Evolutionary conservation across 2,113 vertebrate genomes (phyloP).

Genomic region (Eolophus roseicapilla): DNA sequence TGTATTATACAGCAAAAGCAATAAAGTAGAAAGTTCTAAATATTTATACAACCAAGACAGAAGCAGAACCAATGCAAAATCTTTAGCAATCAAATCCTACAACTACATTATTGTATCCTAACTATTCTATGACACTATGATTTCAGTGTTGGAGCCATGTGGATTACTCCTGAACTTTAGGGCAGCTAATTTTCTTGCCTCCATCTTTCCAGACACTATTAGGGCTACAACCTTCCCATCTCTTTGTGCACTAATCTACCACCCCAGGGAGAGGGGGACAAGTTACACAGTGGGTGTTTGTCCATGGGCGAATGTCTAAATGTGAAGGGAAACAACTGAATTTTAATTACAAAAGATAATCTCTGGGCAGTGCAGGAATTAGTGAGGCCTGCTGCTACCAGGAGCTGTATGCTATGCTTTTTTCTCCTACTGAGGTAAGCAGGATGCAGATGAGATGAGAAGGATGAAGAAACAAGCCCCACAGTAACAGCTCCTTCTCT

Average conservation of each 20-base stretch:
- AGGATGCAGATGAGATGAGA: background rate
- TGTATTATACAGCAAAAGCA: background rate
- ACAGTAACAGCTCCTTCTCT: background rate
- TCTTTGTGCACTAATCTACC: background rate
- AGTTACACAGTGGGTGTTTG: background rate
- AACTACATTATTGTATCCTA: background rate
- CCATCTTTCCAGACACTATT: background rate
- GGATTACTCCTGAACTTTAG: background rate
- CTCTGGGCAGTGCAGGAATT: constrained; percentile 24
- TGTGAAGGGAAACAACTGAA: constrained; percentile 32
- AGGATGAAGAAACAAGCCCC: background rate
- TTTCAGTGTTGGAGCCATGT: background rate
- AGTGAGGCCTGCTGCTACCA: background rate
- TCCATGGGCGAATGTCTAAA: background rate
- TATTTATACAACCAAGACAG: background rate
- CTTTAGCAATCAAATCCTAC: background rate
- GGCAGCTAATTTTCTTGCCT: background rate
- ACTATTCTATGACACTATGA: too few relatives aligned
- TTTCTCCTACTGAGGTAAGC: background rate
- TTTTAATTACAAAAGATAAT: constrained; percentile 43
- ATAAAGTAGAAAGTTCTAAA: background rate
- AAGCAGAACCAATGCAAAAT: background rate
- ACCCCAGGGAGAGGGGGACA: background rate
- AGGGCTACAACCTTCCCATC: background rate
- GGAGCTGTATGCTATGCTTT: background rate